Conservation (phyloP, 2,113 vertebrate species). For the Amphilophus citrinellus region DNA sequence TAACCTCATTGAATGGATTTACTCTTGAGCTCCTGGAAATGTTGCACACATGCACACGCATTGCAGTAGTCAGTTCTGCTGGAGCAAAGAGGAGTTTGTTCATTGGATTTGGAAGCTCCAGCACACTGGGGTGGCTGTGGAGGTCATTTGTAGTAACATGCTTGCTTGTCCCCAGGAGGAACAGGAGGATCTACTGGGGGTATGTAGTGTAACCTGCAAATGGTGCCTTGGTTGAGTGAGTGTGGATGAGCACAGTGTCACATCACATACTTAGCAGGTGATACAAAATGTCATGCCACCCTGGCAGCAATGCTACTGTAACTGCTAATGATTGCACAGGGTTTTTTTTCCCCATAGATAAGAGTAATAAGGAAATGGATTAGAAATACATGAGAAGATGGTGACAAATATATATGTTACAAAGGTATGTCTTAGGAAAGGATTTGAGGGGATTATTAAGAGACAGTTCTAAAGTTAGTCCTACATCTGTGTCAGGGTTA, state of each 20-base stretch:
- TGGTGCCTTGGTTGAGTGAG: slow-evolving; percentile 14
- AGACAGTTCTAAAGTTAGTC: slow-evolving; percentile 57
- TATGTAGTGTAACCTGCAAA: slow-evolving; percentile 52
- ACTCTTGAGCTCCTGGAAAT: slow-evolving; percentile 55
- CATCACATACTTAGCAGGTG: slow-evolving; percentile 12
- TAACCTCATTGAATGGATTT: slow-evolving; percentile 75
- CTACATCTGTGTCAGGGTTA: slow-evolving; percentile 56
- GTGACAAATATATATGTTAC: not conserved
- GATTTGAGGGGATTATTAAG: slow-evolving; percentile 70
- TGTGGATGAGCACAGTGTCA: slow-evolving; percentile 17
- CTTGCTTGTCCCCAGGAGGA: slow-evolving; percentile 51
- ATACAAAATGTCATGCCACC: slow-evolving; percentile 32
- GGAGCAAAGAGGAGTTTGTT: not conserved
- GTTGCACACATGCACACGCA: slow-evolving; percentile 8
- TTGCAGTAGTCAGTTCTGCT: slow-evolving; percentile 8
- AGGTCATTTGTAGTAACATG: slow-evolving; percentile 41
- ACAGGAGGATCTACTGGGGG: slow-evolving; percentile 65
- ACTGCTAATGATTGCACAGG: not conserved
- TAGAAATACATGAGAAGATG: not conserved
- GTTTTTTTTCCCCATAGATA: not conserved
- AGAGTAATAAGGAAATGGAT: not conserved
- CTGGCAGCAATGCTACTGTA: not conserved
- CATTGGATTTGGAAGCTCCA: slow-evolving; percentile 5
- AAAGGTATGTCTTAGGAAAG: slow-evolving; percentile 25
- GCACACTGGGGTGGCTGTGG: slow-evolving; percentile 53